Evolutionary conservation across 1,140 invertebrate species (phyloP).

Genomic region (Brachionus asplanchnoidis): DNA sequence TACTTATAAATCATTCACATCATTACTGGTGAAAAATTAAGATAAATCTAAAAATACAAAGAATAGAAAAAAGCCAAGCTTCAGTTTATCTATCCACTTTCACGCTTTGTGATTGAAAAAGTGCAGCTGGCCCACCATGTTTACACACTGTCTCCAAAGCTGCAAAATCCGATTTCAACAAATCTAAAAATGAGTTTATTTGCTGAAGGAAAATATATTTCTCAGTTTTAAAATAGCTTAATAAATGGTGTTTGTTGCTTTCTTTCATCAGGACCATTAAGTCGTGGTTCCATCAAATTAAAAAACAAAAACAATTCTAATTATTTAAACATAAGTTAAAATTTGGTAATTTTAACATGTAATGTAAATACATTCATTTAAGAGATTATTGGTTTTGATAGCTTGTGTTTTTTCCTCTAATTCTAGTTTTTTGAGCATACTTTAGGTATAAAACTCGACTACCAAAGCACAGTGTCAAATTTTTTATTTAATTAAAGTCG

Average conservation of each 20-base stretch:
- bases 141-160: not conserved
- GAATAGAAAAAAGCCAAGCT: not conserved
- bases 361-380: not conserved
- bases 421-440: not conserved
- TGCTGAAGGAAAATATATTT: not conserved
- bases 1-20: slow-evolving; percentile 10
- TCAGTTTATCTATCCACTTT: not conserved
- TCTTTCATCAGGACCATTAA: not conserved
- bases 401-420: not conserved
- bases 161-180: not conserved
- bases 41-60: not conserved
- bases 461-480: not conserved
- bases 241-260: not conserved
- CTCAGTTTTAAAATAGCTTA: not conserved
- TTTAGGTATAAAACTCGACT: not conserved
- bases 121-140: not conserved
- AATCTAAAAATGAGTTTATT: not conserved
- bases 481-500: not conserved
- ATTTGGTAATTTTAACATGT: not conserved
- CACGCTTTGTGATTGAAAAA: not conserved
- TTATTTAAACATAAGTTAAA: not conserved
- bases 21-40: not conserved
- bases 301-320: not conserved
- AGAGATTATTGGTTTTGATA: not conserved
- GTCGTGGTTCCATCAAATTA: not conserved